These are phyloP conservation scores for Gadus chalcogrammus DNA, from an alignment of 2,113 vertebrate species.

Conservation along the genomic window DNA sequence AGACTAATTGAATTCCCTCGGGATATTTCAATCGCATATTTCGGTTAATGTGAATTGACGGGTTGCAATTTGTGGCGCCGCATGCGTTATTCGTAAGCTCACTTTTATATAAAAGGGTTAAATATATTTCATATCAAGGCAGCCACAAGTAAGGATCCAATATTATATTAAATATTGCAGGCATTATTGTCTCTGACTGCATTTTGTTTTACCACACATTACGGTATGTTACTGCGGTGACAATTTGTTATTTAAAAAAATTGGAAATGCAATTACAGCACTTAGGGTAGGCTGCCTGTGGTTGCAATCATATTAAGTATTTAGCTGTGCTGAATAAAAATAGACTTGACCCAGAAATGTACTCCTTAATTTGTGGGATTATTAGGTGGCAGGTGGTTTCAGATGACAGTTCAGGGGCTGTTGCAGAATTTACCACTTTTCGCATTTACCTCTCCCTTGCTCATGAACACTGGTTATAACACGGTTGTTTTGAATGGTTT, in stretches of 20 bases:
- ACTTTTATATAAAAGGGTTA: constrained; percentile 21
- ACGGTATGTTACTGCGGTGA: neutral
- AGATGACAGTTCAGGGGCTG: neutral
- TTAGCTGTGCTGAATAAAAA: constrained; percentile 7
- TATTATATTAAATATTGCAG: neutral
- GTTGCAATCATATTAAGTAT: constrained; percentile 9
- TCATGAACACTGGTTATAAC: neutral
- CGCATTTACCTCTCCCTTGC: neutral
- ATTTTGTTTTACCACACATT: constrained; percentile 7
- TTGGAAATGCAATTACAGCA: constrained; percentile 13
- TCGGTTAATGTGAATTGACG: constrained; percentile 39
- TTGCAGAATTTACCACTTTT: constrained; percentile 10
- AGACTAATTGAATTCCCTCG: constrained; percentile 28
- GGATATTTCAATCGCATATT: constrained; percentile 37
- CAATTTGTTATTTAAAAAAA: constrained; percentile 6
- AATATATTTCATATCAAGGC: constrained; percentile 15
- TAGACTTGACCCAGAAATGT: constrained; percentile 2
- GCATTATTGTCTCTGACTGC: constrained; percentile 1
- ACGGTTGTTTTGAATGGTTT: too few relatives aligned
- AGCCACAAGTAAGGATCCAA: constrained; percentile 2
- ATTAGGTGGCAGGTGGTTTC: neutral
- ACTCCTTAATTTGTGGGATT: constrained; percentile 8
- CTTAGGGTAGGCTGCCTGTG: neutral
- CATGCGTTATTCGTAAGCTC: constrained; percentile 17
- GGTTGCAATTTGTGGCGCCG: constrained; percentile 22